phyloP scores from a whole-genome alignment of 2,113 vertebrate genomes.

The Genyomyrus donnyi region DNA sequence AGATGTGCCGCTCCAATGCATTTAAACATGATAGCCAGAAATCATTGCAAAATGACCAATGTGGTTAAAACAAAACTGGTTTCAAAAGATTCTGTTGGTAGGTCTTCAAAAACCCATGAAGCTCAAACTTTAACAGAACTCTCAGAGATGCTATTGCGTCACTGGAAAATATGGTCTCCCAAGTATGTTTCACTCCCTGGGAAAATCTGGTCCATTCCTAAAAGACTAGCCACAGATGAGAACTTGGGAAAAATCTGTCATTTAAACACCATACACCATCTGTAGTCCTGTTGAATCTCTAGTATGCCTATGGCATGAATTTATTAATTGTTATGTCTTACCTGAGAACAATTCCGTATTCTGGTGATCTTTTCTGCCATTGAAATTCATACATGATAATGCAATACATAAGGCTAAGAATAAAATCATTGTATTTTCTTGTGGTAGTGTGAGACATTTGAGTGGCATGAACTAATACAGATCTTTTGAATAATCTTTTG shows the following conservation, averaged over 20 bases:
- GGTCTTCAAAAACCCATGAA: neutral
- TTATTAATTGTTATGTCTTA: neutral
- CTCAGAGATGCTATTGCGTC: neutral
- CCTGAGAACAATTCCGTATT: neutral
- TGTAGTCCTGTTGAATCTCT: neutral
- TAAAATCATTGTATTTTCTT: neutral
- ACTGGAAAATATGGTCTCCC: slow-evolving; percentile 5
- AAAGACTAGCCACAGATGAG: neutral
- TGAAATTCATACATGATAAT: neutral
- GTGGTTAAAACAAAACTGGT: neutral
- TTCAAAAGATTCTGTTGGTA: neutral
- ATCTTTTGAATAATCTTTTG: neutral
- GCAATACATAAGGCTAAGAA: neutral
- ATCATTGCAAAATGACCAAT: neutral
- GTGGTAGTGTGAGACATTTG: neutral
- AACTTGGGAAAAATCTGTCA: neutral
- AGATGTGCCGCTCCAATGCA: neutral
- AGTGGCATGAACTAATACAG: neutral
- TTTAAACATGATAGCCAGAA: neutral
- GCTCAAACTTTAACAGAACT: neutral
- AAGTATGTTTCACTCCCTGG: neutral
- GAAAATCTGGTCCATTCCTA: neutral
- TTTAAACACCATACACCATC: neutral
- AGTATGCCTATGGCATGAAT: neutral
- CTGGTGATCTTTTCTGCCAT: neutral